Base-by-base conservation (phyloP, 2,888 invertebrate species). In the Epinotia demarniana region DNA sequence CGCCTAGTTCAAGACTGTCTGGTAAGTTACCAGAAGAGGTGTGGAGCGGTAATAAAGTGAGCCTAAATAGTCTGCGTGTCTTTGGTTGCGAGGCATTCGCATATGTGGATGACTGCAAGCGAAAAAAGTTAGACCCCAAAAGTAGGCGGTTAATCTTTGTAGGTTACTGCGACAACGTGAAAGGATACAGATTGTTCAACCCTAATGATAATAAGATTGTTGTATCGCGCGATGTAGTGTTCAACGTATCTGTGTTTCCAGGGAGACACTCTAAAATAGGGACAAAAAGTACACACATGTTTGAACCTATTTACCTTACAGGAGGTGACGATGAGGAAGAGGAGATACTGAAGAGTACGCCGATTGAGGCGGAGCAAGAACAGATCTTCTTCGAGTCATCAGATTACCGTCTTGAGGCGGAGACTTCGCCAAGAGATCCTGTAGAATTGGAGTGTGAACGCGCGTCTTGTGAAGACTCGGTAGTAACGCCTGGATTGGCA, bases 201-300 rank as follows among this genome's bases (percentile, higher is more conserved):
- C 66, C 66, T 67, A 18, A 67, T 33, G 55, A 67, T n/a, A 67
- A 67, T 55, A 67, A 67, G 66, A 33, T 67, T n/a, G 33, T 67
- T 67, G n/a, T 33, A 53, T 66, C 53, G 27, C 53, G 66, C 18
- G 63, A 63, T 19, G 63, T 63, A 19, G 12, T 64, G 11, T 49
- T 64, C 49, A 63, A 63, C 39, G 63, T 46, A 46, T 63, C 18
- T 63, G 63, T 63, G 39, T 63, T 63, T 63, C 63, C 46, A 19
- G 63, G 63, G 6, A 39, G 46, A 13, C 63, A 46, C 46, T 46
- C 19, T 46, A 63, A 39, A 46, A 46, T 46, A 13, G 18, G 19
- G 8, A 18, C 11, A 43, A 63, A 39, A 39, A 18, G 18, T 43
- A 33, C 6, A 5, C 6, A 0, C 4, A 18, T 39, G 18, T 39